These are phyloP conservation scores for Tenthredo amoena DNA, from an alignment of 2,888 invertebrate genomes.

Conservation along the genomic window DNA sequence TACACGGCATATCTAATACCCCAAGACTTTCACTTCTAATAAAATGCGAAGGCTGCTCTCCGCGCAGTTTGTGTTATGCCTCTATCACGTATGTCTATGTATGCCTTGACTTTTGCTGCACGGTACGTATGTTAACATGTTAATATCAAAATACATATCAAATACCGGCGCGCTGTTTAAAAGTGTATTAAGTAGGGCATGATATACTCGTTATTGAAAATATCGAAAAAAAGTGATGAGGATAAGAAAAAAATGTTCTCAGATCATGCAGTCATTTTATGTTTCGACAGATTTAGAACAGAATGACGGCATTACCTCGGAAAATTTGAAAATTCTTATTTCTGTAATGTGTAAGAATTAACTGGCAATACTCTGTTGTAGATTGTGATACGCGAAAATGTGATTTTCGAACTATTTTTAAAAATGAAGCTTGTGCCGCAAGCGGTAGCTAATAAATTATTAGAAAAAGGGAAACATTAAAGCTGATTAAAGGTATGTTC, in stretches of 20 bases:
- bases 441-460: neutral
- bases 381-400: no score
- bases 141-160: neutral
- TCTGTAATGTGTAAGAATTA: no score
- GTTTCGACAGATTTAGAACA: neutral
- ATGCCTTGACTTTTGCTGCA: neutral
- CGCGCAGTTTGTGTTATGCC: constrained; percentile 1
- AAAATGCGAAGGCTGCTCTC: constrained; percentile 70
- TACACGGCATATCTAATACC: constrained; percentile 45
- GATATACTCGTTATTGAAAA: neutral
- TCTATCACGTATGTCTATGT: neutral
- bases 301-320: neutral
- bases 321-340: neutral
- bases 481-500: neutral
- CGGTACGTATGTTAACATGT: neutral
- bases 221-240: neutral
- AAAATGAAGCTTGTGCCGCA: neutral
- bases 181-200: neutral
- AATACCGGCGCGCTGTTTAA: neutral
- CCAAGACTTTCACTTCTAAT: constrained; percentile 71
- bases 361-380: no score
- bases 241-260: neutral
- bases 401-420: neutral
- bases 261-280: neutral
- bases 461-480: neutral